phyloP scores from a whole-genome alignment of 2,113 vertebrate genomes.

The Phainopepla nitens region DNA sequence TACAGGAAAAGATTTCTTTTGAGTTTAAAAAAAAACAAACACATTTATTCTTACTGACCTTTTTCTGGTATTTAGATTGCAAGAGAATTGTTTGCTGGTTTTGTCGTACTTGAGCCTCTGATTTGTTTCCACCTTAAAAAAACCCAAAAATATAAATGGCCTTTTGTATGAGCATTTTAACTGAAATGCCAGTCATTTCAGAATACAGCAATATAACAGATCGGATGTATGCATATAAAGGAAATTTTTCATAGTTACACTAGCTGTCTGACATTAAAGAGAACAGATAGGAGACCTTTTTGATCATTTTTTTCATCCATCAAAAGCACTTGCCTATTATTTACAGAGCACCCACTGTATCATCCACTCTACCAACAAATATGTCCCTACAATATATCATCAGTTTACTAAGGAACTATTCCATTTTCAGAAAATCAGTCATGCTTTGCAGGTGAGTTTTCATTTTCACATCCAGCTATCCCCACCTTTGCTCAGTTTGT shows the following conservation, averaged over 20 bases:
- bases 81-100: constrained; percentile 68
- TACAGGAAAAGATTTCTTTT: background rate
- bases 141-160: background rate
- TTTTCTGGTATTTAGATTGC: constrained; percentile 78
- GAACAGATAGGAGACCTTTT: constrained; percentile 11
- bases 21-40: background rate
- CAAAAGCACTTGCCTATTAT: constrained; percentile 3
- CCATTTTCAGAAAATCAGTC: constrained; percentile 9
- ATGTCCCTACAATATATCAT: background rate
- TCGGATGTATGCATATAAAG: background rate
- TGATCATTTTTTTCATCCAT: background rate
- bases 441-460: background rate
- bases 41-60: constrained; percentile 70
- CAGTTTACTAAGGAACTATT: background rate
- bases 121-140: constrained; percentile 71
- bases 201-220: constrained; percentile 24
- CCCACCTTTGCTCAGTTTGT: background rate
- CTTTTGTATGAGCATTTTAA: background rate
- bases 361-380: constrained; percentile 3
- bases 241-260: constrained; percentile 36
- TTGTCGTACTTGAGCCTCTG: constrained; percentile 75
- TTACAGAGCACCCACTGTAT: constrained; percentile 5
- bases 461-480: background rate
- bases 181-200: constrained; percentile 34
- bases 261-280: constrained; percentile 18